These are phyloP conservation scores for Onthophagus sagittarius DNA, from an alignment of 2,888 invertebrate genomes.

Conservation along the genomic window DNA sequence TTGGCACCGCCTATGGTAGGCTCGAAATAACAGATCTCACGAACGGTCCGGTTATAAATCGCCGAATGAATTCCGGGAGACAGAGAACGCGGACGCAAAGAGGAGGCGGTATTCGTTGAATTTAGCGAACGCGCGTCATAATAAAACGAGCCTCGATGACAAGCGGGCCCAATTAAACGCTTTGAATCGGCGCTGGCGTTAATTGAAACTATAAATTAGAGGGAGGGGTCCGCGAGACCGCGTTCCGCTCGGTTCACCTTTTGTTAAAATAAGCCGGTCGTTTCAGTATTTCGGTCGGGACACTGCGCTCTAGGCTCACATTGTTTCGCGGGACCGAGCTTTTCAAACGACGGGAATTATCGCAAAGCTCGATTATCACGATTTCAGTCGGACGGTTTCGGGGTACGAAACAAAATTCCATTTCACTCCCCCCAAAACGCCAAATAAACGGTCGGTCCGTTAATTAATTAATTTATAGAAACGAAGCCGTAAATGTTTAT, in stretches of 20 bases:
- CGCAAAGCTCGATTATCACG: conserved; percentile 42
- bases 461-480: background rate
- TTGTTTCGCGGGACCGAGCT: conserved; percentile 42
- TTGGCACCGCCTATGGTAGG: background rate
- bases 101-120: background rate
- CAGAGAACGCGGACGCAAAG: background rate
- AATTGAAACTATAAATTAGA: background rate
- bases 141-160: background rate
- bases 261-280: background rate
- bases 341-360: conserved; percentile 39
- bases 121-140: background rate
- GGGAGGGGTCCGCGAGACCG: background rate
- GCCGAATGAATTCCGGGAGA: background rate
- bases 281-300: background rate
- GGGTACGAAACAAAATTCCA: background rate
- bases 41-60: background rate
- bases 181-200: background rate
- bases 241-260: background rate
- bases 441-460: background rate
- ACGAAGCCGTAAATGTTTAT: background rate
- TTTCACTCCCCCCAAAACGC: background rate
- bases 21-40: background rate
- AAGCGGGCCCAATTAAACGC: background rate
- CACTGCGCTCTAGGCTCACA: conserved; percentile 5
- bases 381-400: conserved; percentile 31